Base-by-base conservation (phyloP, 2,797 vertebrate species). In the Eospalax fontanierii region DNA sequence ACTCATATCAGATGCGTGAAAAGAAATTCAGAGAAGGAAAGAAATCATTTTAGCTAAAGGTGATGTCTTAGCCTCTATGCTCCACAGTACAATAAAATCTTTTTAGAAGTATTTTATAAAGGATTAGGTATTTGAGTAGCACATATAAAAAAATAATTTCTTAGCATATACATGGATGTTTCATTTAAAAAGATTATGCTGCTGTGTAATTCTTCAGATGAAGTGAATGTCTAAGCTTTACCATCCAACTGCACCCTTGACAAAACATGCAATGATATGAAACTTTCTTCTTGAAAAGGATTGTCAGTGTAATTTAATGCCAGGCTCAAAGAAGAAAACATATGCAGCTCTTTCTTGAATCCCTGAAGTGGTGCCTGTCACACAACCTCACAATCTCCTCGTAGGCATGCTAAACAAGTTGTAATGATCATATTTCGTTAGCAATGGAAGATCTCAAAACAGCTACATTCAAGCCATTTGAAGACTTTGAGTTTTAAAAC, bases 111-210 rank as follows among this genome's bases (percentile, higher is more conserved):
- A 54, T 81, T 90, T 83, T 80, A 50, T 94, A 78, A 86, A 92
- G 12, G 18, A 96, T 54, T 86, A 12, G 26, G 11, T 74, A 40
- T 89, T 93, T 81, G n/a, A 89, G 18, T 2, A 71, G 24, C 38
- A 68, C 19, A n/a, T 70, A 70, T 43, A 12, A 78, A 59, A 81
- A 94, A 95, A 90, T 61, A 91, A 82, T 87, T 93, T 89, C 33
- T 91, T 5, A 26, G 22, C 38, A 92, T 92, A 40, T 75, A 43
- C 57, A 65, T 38, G 59, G 43, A 76, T 89, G 30, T 54, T 93
- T 95, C 81, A 89, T 75, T 94, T 70, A 81, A 85, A 95, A 93
- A 71, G 63, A 93, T 91, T 93, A 96, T 83, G 21, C 59, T 92
- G 74, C 66, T 57, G 2, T 63, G 40, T 75, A 81, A 63, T 57